Conservation (phyloP, 1,140 invertebrate species). For the Orius insidiosus region DNA sequence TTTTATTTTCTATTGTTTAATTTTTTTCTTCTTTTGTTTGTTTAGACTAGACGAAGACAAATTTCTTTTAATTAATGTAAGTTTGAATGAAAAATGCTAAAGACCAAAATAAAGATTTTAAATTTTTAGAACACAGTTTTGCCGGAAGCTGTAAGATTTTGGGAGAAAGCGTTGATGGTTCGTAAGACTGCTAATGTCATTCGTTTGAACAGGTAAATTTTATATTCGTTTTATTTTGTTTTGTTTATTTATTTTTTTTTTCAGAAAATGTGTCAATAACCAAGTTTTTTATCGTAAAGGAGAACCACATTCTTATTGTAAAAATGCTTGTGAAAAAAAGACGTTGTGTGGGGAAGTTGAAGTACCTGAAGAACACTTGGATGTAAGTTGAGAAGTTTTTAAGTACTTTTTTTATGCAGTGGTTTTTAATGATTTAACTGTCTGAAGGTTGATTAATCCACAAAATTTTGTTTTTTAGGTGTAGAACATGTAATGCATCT, state of each 20-base stretch:
- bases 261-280: conserved; percentile 60
- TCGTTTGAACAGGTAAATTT: conserved; percentile 62
- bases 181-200: conserved; percentile 67
- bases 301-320: conserved; percentile 70
- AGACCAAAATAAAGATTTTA: conserved; percentile 5
- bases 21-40: conserved; percentile 23
- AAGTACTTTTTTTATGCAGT: no score
- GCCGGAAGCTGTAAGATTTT: conserved; percentile 79
- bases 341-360: conserved; percentile 90
- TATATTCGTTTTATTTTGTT: conserved; percentile 1
- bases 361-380: conserved; percentile 81
- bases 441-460: no score
- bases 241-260: conserved; percentile 20
- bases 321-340: conserved; percentile 58
- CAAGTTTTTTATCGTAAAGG: conserved; percentile 57
- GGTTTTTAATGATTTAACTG: no score
- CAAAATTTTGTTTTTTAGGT: no score
- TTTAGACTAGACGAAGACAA: conserved; percentile 63
- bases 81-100: conserved; percentile 29
- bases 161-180: conserved; percentile 80
- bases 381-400: conserved; percentile 40
- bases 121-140: conserved; percentile 60
- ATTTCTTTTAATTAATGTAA: conserved; percentile 73
- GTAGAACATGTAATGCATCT: conserved; percentile 66
- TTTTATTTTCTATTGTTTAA: background rate